Evolutionary conservation across 2,888 invertebrate genomes (phyloP), one percentile per base, ranked within the genome.

Genomic region (Germaria angustata): DNA sequence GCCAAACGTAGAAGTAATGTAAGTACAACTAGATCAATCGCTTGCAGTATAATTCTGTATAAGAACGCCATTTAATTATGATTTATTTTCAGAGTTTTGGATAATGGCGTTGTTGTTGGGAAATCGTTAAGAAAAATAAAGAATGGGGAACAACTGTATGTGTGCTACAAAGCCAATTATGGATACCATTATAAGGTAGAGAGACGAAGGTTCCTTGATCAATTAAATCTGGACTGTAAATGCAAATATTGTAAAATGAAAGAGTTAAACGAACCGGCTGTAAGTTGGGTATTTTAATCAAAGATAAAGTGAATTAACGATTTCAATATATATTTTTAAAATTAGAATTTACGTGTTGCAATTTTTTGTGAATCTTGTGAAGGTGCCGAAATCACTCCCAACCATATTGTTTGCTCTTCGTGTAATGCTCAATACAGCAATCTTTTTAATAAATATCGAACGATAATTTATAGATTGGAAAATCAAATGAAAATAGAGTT

Each of bases 1-100:
- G 34, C 84, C 85, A 49, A 86, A 86, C 79, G 84, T 86, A 11
- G 84, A 85, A 76, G 76, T 86, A 39, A 66, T 85, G 86, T 86
- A 79, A 77, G 86, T 85, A 32, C 22, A 22, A 49, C 13, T 22
- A 22, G 1, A 22, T 22, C 20, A 11, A 13, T 28, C 28, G 6
- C 6, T 28, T 28, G 6, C 6, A 28, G 28, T 28, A 28, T 6
- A 28, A 28, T 28, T 28, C 6, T 6, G 3, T 28, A 28, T 28
- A 28, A 28, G 3, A 3, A 28, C 6, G 28, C 6, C 28, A 6
- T 28, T 28, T 28, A 5, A 28, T 36, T 0, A 15, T 8, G 39
- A 15, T 15, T 41, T 41, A 22, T 9, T 71, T 82, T 13, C 44
- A 86, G 86, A 13, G 65, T 85, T 2, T 65, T 85, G 41, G 79